Base-by-base conservation (phyloP, 2,113 vertebrate genomes). In the Odobenus rosmarus region DNA sequence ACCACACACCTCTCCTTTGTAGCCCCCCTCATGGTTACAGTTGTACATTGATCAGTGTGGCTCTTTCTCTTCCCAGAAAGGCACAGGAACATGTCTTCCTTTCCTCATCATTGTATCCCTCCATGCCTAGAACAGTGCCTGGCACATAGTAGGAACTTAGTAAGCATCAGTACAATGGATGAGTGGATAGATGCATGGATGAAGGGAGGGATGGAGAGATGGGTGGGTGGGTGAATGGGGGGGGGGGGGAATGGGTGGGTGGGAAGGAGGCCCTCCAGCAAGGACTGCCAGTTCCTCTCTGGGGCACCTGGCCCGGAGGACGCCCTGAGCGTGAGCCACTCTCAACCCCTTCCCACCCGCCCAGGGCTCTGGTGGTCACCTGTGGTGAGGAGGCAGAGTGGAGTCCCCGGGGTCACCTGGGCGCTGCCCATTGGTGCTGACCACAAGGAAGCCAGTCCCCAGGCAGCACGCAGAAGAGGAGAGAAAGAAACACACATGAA, bases 351-450 rank as follows among this genome's bases (percentile, higher is more conserved):
- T 90, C 96, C 97, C 97, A 31, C 90, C 96, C 96, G 83, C 94
- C 97, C 98, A 97, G 98, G 98, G 99, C 97, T 97, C 97, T 99
- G 99, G 99, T 99, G 99, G 99, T 99, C 99, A 99, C 99, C 99
- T 99, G 99, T 99, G 99, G 99, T 99, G 98, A 99, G 99, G 99
- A 99, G 99, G 99, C 99, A 99, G 99, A 99, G 99, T 85, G 99
- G 99, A 99, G 99, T 99, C 98, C 99, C 98, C 97, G 98, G 99
- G 98, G 99, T 99, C 99, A 99, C 99, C 99, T 99, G 99, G 99
- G 99, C 99, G 99, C 99, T 99, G 99, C 99, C 99, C 99, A 99
- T 98, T 99, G 99, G 99, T 99, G 99, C 99, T 99, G 99, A 99
- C 99, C 99, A 99, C 99, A 99, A 99, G 99, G 98, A 99, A 99